These are phyloP conservation scores for Ditula angustiorana DNA, from an alignment of 2,888 invertebrate genomes.

Conservation along the genomic window DNA sequence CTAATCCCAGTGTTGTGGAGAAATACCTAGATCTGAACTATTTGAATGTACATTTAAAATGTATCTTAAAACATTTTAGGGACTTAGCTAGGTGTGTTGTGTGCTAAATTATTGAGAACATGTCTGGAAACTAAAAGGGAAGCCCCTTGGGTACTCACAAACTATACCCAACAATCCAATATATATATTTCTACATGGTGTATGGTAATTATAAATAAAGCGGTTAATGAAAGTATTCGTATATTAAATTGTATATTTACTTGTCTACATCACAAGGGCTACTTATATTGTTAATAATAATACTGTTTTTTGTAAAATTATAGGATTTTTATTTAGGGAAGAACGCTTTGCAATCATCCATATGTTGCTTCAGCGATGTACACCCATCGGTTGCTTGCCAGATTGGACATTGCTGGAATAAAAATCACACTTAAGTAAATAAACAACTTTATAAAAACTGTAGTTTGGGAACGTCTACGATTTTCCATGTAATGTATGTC, in stretches of 20 bases:
- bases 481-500: too few species aligned
- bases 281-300: constrained; percentile 5
- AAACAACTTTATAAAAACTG: too few species aligned
- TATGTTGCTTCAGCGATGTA: constrained; percentile 54
- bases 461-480: too few species aligned
- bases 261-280: constrained; percentile 3
- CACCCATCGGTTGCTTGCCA: constrained; percentile 61
- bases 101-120: background rate
- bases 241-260: constrained; percentile 28
- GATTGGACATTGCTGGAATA: constrained; percentile 64
- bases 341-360: constrained; percentile 58
- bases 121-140: constrained; percentile 4
- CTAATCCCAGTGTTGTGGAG: background rate
- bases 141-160: background rate
- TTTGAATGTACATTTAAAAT: background rate
- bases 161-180: background rate
- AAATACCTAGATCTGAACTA: background rate
- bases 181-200: background rate
- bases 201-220: background rate
- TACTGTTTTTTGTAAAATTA: background rate
- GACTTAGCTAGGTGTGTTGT: background rate
- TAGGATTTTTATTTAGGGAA: constrained; percentile 40
- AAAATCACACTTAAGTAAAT: background rate
- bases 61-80: background rate
- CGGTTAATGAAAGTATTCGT: background rate